Percentiles rank a stretch among this genome's conserved stretches.
These are phyloP conservation scores for Drosophila paranaensis DNA, from an alignment of 2,888 invertebrate species.

Conservation along the genomic window DNA sequence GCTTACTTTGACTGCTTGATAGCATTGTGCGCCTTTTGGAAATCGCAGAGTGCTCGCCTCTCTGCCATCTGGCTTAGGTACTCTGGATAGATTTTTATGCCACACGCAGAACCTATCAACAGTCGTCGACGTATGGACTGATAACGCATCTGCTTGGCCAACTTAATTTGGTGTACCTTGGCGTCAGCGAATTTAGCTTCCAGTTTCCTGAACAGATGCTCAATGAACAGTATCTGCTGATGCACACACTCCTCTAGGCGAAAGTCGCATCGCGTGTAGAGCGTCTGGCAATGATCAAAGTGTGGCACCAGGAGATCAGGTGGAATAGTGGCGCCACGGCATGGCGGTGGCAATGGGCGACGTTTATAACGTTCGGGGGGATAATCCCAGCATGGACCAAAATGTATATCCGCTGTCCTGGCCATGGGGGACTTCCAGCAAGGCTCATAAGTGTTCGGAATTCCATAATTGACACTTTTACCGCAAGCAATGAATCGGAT, in stretches of 20 bases:
- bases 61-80: constrained; percentile 70
- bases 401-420: constrained; percentile 12
- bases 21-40: constrained; percentile 55
- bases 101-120: constrained; percentile 43
- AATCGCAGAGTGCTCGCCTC: constrained; percentile 55
- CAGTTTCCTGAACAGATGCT: constrained; percentile 45
- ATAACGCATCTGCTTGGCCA: constrained; percentile 51
- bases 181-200: constrained; percentile 35
- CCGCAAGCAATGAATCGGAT: constrained; percentile 47
- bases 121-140: constrained; percentile 65
- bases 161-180: constrained; percentile 41
- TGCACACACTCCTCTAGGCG: constrained; percentile 71
- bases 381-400: constrained; percentile 72
- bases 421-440: constrained; percentile 57
- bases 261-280: constrained; percentile 72
- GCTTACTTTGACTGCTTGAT: constrained; percentile 72
- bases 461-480: constrained; percentile 22
- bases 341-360: constrained; percentile 59
- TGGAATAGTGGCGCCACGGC: constrained; percentile 56
- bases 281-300: constrained; percentile 56
- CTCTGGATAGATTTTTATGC: constrained; percentile 76
- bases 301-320: constrained; percentile 34
- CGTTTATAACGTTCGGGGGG: constrained; percentile 59
- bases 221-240: constrained; percentile 64
- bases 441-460: constrained; percentile 20